These are phyloP conservation scores for Drosophila sucinea DNA, from an alignment of 1,140 invertebrate species.

Conservation along the genomic window DNA sequence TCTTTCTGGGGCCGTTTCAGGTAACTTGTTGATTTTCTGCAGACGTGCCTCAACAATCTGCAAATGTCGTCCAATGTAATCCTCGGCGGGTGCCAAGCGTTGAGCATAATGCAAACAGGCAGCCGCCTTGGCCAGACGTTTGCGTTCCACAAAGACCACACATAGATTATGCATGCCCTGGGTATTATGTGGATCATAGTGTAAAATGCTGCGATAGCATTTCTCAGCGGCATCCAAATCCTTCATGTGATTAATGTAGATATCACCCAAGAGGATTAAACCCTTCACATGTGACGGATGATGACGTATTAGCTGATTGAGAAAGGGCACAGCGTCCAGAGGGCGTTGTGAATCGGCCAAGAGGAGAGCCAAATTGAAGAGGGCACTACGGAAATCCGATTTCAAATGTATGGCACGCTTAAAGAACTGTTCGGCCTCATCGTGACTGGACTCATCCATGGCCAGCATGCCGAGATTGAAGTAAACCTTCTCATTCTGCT, in stretches of 20 bases:
- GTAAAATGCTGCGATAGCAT: conserved; percentile 95
- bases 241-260: conserved; percentile 98
- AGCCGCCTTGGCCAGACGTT: conserved; percentile 91
- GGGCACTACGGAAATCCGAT: conserved; percentile 93
- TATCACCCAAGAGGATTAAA: conserved; percentile 96
- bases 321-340: conserved; percentile 95
- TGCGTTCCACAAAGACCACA: conserved; percentile 96
- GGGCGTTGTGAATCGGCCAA: conserved; percentile 94
- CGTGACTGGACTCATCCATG: conserved; percentile 95
- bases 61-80: conserved; percentile 95
- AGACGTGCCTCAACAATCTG: conserved; percentile 77
- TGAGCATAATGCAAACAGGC: conserved; percentile 92
- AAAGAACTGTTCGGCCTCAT: conserved; percentile 95
- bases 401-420: conserved; percentile 92
- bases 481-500: conserved; percentile 93
- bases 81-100: conserved; percentile 91
- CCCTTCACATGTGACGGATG: conserved; percentile 98
- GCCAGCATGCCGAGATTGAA: conserved; percentile 98
- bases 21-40: conserved; percentile 79
- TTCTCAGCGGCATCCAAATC: conserved; percentile 96
- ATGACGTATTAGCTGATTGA: conserved; percentile 95
- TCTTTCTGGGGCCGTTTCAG: conserved; percentile 74
- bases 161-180: conserved; percentile 98
- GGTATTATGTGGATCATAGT: conserved; percentile 94
- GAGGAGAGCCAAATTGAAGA: conserved; percentile 97